A percentile compares a stretch with the other conserved stretches of the same genome.
Conservation (phyloP, 2,797 vertebrate species). For the Halcyon chelicuti region DNA sequence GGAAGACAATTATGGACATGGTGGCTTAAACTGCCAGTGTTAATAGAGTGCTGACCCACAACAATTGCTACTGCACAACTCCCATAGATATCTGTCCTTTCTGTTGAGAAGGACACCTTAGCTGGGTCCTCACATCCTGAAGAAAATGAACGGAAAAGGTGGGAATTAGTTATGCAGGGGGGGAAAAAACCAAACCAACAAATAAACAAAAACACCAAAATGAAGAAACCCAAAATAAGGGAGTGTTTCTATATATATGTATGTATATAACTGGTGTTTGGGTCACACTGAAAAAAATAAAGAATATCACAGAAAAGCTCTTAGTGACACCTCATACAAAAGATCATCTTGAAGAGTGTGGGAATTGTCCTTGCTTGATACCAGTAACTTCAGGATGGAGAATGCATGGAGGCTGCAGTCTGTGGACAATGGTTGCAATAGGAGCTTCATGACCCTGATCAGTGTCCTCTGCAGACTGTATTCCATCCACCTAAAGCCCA, state of each 20-base stretch:
- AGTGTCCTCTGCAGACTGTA: neutral
- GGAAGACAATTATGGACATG: neutral
- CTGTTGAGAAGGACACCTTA: conserved; percentile 7
- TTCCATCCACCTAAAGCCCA: neutral
- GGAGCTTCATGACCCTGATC: neutral
- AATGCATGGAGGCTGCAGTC: neutral
- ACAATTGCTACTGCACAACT: neutral
- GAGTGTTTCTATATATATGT: neutral
- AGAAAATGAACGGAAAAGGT: neutral
- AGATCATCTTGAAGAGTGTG: neutral
- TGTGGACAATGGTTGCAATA: neutral
- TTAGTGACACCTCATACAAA: neutral
- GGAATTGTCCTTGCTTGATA: neutral
- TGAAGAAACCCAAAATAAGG: neutral
- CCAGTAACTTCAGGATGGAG: neutral
- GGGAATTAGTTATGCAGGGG: neutral
- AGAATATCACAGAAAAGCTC: neutral
- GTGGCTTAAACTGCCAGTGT: conserved; percentile 1
- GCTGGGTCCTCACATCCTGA: neutral
- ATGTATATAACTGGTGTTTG: neutral
- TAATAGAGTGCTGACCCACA: conserved; percentile 36
- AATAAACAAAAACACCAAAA: neutral
- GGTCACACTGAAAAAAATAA: neutral
- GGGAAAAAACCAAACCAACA: neutral
- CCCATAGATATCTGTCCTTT: conserved; percentile 26